Percentiles rank a stretch among this genome's conserved stretches.
phyloP scores from a whole-genome alignment of 2,797 vertebrate species.

The Hipposideros larvatus region DNA sequence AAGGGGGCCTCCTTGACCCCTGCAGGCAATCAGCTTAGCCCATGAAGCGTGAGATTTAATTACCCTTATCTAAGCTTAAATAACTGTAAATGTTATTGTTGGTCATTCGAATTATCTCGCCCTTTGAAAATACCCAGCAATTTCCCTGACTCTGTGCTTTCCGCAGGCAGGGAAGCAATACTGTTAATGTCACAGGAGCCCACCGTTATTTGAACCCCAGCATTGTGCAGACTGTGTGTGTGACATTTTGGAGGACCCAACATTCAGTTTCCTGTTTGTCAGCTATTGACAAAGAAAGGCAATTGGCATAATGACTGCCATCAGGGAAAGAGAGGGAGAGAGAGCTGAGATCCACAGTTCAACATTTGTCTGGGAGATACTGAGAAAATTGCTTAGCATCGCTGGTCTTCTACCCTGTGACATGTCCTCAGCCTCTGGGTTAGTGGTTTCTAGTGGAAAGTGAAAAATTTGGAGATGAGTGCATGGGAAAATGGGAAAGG shows the following conservation, averaged over 20 bases:
- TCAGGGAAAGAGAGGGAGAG: not conserved
- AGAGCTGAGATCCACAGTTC: not conserved
- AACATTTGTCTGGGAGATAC: not conserved
- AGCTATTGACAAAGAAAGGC: not conserved
- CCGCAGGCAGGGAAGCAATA: slow-evolving; percentile 3
- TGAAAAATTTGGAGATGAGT: not conserved
- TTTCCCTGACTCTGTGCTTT: slow-evolving; percentile 73
- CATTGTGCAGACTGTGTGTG: not conserved
- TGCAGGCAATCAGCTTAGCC: slow-evolving; percentile 82
- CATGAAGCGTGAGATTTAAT: slow-evolving; percentile 82
- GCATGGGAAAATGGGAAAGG: not conserved
- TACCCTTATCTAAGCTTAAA: slow-evolving; percentile 84
- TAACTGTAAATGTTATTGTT: slow-evolving; percentile 83
- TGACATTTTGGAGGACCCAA: not conserved
- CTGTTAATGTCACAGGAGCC: slow-evolving; percentile 40
- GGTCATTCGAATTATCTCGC: slow-evolving; percentile 79
- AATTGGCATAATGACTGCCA: not conserved
- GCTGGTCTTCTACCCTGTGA: not conserved
- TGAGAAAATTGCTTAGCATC: not conserved
- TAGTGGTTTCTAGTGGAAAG: not conserved
- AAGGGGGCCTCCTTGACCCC: slow-evolving; percentile 72
- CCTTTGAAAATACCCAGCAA: slow-evolving; percentile 68
- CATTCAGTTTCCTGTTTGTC: not conserved
- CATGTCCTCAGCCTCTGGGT: not conserved
- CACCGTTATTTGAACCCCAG: not conserved